phyloP scores from a whole-genome alignment of 2,113 vertebrate species.

The Cyrtonyx montezumae region DNA sequence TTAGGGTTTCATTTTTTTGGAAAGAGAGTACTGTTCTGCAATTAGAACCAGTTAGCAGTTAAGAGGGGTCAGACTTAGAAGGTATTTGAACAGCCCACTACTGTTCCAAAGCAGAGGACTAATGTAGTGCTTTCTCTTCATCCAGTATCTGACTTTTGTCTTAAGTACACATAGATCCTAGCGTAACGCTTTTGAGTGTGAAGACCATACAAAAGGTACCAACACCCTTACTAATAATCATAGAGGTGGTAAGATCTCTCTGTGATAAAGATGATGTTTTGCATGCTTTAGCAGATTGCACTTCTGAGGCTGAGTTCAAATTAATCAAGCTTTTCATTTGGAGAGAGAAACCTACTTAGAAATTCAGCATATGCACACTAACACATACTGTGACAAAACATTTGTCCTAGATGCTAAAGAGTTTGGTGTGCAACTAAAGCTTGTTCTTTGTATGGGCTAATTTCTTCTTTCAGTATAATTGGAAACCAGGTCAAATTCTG shows the following conservation, averaged over 20 bases:
- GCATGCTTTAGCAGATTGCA: not conserved
- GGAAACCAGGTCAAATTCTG: not conserved
- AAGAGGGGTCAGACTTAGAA: not conserved
- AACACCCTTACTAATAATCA: not conserved
- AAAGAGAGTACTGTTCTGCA: not conserved
- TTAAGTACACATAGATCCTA: not conserved
- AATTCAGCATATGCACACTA: not conserved
- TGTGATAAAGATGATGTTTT: not conserved
- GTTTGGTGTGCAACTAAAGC: not conserved
- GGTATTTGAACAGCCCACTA: not conserved
- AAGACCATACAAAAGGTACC: not conserved
- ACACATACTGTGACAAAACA: not conserved
- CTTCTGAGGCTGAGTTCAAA: not conserved
- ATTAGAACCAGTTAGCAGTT: not conserved
- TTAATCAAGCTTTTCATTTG: not conserved
- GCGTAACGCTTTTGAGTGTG: not conserved
- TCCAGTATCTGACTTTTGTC: not conserved
- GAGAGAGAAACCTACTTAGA: not conserved
- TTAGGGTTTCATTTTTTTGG: not conserved
- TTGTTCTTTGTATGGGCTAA: not conserved
- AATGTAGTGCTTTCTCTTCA: not conserved
- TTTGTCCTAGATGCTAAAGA: not conserved
- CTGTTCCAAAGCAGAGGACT: not conserved
- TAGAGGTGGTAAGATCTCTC: not conserved
- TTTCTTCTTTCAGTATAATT: not conserved